phyloP scores from a whole-genome alignment of 2,113 vertebrate genomes.

The Pardalotus punctatus region DNA sequence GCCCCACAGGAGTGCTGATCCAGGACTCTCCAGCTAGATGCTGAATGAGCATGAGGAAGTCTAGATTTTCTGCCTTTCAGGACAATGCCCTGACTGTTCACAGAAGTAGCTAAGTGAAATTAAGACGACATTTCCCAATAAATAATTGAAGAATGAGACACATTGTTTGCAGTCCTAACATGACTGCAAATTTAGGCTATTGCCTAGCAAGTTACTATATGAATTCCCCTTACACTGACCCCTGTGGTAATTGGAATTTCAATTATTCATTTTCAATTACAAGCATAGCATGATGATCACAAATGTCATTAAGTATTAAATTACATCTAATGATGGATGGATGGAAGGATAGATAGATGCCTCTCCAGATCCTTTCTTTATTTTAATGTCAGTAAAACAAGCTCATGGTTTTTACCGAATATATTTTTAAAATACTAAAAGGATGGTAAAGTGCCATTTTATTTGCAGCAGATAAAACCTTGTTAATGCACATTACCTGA shows the following conservation, averaged over 20 bases:
- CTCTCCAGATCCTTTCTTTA: constrained; percentile 36
- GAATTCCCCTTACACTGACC: constrained; percentile 65
- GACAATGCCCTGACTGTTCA: background rate
- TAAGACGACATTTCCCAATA: constrained; percentile 18
- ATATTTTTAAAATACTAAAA: background rate
- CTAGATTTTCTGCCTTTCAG: background rate
- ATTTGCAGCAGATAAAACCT: background rate
- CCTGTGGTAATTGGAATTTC: constrained; percentile 76
- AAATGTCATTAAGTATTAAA: constrained; percentile 78
- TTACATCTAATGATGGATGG: constrained; percentile 69
- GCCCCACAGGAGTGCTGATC: background rate
- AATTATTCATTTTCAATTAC: constrained; percentile 81
- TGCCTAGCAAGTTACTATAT: constrained; percentile 55
- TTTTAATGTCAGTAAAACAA: constrained; percentile 23
- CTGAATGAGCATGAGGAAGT: background rate
- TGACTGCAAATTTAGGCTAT: constrained; percentile 54
- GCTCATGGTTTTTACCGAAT: background rate
- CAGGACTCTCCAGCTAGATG: background rate
- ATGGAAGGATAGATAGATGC: constrained; percentile 38
- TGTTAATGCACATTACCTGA: background rate
- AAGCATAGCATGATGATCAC: constrained; percentile 71
- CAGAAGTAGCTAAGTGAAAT: constrained; percentile 1
- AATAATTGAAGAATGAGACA: constrained; percentile 60
- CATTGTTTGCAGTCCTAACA: constrained; percentile 54
- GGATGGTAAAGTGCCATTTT: background rate